phyloP scores from a whole-genome alignment of 2,797 vertebrate genomes.

The Acipenser ruthenus region DNA sequence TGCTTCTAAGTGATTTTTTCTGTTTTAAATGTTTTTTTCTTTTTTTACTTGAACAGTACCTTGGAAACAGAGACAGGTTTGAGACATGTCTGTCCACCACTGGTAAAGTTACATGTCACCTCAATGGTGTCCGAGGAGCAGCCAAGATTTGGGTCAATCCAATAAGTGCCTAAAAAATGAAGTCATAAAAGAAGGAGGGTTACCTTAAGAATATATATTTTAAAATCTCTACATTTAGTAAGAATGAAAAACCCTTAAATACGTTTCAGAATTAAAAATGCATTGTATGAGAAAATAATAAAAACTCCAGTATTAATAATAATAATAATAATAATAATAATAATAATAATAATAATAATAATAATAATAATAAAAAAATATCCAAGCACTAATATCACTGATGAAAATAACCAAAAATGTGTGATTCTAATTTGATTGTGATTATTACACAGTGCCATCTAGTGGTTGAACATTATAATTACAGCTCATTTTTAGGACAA shows the following conservation, averaged over 20 bases:
- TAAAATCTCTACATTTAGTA: neutral
- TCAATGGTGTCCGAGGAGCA: constrained; percentile 85
- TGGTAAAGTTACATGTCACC: constrained; percentile 87
- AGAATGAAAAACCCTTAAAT: neutral
- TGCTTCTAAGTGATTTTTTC: too few relatives aligned
- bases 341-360: too few relatives aligned
- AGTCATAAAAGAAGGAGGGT: neutral
- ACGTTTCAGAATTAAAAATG: too few relatives aligned
- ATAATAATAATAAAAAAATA: neutral
- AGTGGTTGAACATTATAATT: neutral
- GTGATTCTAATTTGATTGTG: too few relatives aligned
- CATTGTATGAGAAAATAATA: constrained; percentile 2
- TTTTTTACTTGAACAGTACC: constrained; percentile 44
- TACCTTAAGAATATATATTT: too few relatives aligned
- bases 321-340: too few relatives aligned
- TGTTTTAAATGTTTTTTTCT: too few relatives aligned
- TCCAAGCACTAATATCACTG: too few relatives aligned
- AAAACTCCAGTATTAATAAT: constrained; percentile 2
- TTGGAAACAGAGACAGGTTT: constrained; percentile 82
- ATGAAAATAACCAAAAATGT: too few relatives aligned
- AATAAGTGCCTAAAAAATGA: constrained; percentile 73
- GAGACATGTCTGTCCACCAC: constrained; percentile 85
- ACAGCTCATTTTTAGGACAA: neutral
- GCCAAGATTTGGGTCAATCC: constrained; percentile 95
- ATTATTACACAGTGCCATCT: neutral